phyloP scores from a whole-genome alignment of 2,113 vertebrate species.

The Semnopithecus entellus region DNA sequence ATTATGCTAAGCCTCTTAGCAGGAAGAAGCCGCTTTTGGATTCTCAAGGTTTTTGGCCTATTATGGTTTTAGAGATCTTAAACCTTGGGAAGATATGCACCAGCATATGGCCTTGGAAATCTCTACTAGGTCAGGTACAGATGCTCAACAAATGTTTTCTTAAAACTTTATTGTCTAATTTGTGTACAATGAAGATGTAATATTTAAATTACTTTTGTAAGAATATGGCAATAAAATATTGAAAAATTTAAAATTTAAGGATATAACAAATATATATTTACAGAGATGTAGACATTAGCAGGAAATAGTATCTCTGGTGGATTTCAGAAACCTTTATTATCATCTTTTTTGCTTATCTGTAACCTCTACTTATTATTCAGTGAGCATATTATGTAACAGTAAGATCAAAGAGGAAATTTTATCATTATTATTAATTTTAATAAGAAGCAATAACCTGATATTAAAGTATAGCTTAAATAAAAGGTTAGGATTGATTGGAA shows the following conservation, averaged over 20 bases:
- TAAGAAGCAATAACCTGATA: not conserved
- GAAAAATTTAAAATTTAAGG: not conserved
- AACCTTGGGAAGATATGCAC: not conserved
- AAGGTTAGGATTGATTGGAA: not conserved
- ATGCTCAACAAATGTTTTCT: not conserved
- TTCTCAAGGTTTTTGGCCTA: not conserved
- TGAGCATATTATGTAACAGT: not conserved
- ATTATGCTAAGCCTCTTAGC: not conserved
- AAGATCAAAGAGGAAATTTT: not conserved
- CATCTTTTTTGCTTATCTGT: not conserved
- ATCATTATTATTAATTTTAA: not conserved
- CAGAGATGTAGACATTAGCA: not conserved
- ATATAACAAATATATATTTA: not conserved
- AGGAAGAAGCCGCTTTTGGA: not conserved
- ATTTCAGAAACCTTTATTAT: not conserved
- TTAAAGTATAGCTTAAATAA: not conserved
- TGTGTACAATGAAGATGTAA: not conserved
- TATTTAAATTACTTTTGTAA: not conserved
- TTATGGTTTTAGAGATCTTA: not conserved
- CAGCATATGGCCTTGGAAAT: not conserved
- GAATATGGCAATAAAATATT: not conserved
- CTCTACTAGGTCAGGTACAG: not conserved
- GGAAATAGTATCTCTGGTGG: not conserved
- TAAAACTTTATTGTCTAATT: constrained; percentile 1
- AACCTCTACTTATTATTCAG: not conserved